Evolutionary conservation across 2,113 vertebrate genomes (phyloP), one percentile per base, ranked within the genome.

Genomic region (Oenanthe oenanthe): DNA sequence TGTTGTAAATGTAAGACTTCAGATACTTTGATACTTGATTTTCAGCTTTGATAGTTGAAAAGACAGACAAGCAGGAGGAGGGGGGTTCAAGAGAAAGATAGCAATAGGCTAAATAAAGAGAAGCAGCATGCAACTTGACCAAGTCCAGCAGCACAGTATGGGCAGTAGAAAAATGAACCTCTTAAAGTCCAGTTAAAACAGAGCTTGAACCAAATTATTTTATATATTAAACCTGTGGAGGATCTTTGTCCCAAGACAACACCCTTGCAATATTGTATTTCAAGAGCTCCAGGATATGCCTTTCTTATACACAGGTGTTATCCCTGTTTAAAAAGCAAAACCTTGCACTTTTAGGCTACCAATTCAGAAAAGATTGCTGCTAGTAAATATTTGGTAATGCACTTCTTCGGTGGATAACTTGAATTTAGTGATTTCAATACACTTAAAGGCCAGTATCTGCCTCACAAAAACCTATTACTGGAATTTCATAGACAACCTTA

Each of bases 121-220:
- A 83, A 86, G 32, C 17, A 42, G 13, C 5, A 6, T n/a, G 32
- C 65, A 73, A 42, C 19, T 40, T 48, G 54, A 65, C 15, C 7
- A 65, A 70, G n/a, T 17, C 20, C 26, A 56, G 40, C 13, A 58
- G 40, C 12, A 12, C 0, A 0, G 17, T 56, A 36, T 1, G 1
- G 13, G 15, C 14, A 3, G 12, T 12, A 70, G 36, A 62, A 71
- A 90, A 34, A 85, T 9, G 16, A 71, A 28, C 11, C 11, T 62
- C 17, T 10, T 47, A 6, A 85, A 57, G 7, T 43, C 22, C 3
- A 7, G 25, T 38, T 38, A 50, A 79, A 68, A 76, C 1, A 57
- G 4, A 58, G 7, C 13, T 62, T 43, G 38, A 66, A 60, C 9
- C 40, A 38, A 50, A 54, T 56, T 12, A 54, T 38, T 61, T 70